phyloP scores from a whole-genome alignment of 2,888 invertebrate genomes.

The Nephrocerus scutellatus region DNA sequence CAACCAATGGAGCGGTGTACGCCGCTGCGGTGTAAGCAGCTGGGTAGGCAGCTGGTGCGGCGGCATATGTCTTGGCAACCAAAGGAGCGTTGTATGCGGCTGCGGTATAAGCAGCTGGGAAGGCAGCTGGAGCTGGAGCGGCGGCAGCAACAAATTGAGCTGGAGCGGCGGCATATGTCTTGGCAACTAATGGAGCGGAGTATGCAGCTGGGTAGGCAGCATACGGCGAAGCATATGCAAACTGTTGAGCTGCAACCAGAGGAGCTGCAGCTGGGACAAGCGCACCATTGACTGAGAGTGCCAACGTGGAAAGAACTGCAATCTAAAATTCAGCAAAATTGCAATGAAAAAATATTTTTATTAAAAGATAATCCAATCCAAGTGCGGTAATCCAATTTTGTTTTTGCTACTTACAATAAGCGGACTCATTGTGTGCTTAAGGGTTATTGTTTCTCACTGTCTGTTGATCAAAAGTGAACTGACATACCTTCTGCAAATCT shows the following conservation, averaged over 20 bases:
- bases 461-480: slow-evolving; percentile 47
- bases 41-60: slow-evolving; percentile 19
- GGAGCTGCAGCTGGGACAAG: slow-evolving; percentile 33
- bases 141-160: slow-evolving; percentile 25
- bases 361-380: no score
- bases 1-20: slow-evolving; percentile 26
- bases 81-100: slow-evolving; percentile 16
- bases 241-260: slow-evolving; percentile 24
- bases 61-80: slow-evolving; percentile 6
- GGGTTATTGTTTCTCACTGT: slow-evolving; percentile 41
- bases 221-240: slow-evolving; percentile 15
- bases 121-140: slow-evolving; percentile 23
- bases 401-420: slow-evolving; percentile 43
- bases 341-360: slow-evolving; percentile 10
- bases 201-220: slow-evolving; percentile 23
- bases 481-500: slow-evolving; percentile 40
- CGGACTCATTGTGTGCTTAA: slow-evolving; percentile 47
- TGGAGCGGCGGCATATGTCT: slow-evolving; percentile 22
- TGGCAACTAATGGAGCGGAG: slow-evolving; percentile 24
- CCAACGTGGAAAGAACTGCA: slow-evolving; percentile 45
- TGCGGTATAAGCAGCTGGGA: slow-evolving; percentile 18
- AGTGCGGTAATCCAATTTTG: no score
- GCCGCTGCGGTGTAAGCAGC: slow-evolving; percentile 20
- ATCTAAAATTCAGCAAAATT: slow-evolving; percentile 36
- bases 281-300: slow-evolving; percentile 41